Percentiles rank a stretch among this genome's conserved stretches.
phyloP scores from a whole-genome alignment of 2,797 vertebrate species.

The Aulostomus chinensis region DNA sequence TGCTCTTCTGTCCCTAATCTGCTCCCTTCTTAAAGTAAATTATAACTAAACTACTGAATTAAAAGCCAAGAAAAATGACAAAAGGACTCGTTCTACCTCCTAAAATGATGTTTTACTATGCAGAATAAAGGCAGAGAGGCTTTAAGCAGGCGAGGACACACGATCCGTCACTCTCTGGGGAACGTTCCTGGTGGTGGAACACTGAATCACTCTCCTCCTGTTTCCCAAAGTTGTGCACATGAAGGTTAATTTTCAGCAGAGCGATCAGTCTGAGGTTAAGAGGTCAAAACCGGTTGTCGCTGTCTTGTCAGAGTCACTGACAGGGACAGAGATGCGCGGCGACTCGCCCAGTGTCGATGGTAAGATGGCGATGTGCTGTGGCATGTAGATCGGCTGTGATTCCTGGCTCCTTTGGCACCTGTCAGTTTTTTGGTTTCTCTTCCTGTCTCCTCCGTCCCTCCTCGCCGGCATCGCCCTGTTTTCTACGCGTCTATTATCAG shows the following conservation, averaged over 20 bases:
- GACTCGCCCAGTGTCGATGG: conserved; percentile 28
- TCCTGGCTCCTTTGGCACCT: conserved; percentile 49
- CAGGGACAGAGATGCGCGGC: conserved; percentile 19
- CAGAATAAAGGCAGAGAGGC: no score
- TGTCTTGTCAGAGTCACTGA: conserved; percentile 27
- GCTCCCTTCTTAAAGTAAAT: no score
- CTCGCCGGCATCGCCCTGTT: neutral
- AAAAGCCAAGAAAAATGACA: no score
- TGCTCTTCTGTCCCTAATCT: no score
- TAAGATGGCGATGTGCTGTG: conserved; percentile 31
- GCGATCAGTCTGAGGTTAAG: neutral
- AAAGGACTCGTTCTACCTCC: no score
- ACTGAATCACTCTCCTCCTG: neutral
- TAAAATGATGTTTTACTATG: no score
- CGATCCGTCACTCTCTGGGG: no score
- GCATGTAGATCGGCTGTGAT: conserved; percentile 44
- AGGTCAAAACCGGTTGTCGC: conserved; percentile 24
- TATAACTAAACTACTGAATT: no score
- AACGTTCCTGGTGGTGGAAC: no score
- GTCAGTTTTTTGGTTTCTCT: conserved; percentile 38
- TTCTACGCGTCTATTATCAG: conserved; percentile 16
- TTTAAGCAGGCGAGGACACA: no score
- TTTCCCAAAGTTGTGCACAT: conserved; percentile 5
- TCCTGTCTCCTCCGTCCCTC: conserved; percentile 16
- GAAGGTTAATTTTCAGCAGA: conserved; percentile 18